These are phyloP conservation scores for Syritta pipiens DNA, from an alignment of 2,888 invertebrate species.

Conservation along the genomic window DNA sequence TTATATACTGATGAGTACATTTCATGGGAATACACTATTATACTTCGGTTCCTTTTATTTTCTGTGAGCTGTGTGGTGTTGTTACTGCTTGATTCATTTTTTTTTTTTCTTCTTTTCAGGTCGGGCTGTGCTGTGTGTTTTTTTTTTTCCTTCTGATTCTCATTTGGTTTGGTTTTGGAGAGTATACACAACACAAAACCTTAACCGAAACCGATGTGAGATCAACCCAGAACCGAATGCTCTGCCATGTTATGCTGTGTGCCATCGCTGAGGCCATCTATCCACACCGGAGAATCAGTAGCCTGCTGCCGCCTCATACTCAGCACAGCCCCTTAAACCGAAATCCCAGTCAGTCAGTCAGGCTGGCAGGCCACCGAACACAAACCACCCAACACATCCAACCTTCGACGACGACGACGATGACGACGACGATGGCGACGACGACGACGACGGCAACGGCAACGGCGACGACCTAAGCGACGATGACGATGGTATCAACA, in stretches of 20 bases:
- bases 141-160: slow-evolving; percentile 44
- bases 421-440: slow-evolving; percentile 17
- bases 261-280: slow-evolving; percentile 59
- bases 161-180: slow-evolving; percentile 61
- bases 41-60: slow-evolving; percentile 67
- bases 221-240: slow-evolving; percentile 64
- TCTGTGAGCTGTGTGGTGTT: slow-evolving; percentile 59
- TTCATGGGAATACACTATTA: slow-evolving; percentile 70
- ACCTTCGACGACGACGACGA: slow-evolving; percentile 16
- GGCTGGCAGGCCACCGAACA: slow-evolving; percentile 25
- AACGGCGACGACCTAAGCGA: too few species aligned
- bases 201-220: slow-evolving; percentile 66
- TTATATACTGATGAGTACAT: slow-evolving; percentile 69
- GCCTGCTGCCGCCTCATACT: slow-evolving; percentile 26
- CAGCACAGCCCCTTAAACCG: slow-evolving; percentile 19
- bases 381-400: slow-evolving; percentile 35
- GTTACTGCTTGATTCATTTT: slow-evolving; percentile 47
- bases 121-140: slow-evolving; percentile 15
- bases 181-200: slow-evolving; percentile 62
- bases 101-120: slow-evolving; percentile 27
- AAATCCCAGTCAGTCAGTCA: slow-evolving; percentile 46
- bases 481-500: slow-evolving; percentile 68
- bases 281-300: slow-evolving; percentile 47
- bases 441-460: slow-evolving; percentile 15
- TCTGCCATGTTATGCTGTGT: slow-evolving; percentile 51